Base-by-base conservation (phyloP, 2,888 invertebrate species). In the Stenolophus ochropezus region DNA sequence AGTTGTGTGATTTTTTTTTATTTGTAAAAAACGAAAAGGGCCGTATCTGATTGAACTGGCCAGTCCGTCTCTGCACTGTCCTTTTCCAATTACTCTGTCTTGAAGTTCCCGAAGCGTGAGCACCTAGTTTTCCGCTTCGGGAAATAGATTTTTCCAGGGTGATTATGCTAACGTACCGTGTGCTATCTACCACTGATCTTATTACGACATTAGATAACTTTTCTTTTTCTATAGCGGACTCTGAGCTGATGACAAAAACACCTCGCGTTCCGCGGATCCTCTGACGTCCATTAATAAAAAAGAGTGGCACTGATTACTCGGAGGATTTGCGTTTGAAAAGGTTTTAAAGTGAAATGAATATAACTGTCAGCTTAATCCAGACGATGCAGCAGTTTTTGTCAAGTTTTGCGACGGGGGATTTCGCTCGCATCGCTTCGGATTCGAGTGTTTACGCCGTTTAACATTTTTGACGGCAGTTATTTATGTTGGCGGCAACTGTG, bases 101-200 rank as follows among this genome's bases (percentile, higher is more conserved):
- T 78, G 49, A 23, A 11, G 25, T 42, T 56, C 53, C 14, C 82
- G 81, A 79, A 85, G 83, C 85, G 84, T 84, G 83, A 84, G 84
- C 84, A 84, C 84, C 84, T 84, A 85, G 81, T 85, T 85, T 85
- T 85, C 85, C 85, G 85, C 85, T 83, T 84, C 85, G 82, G 83
- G 82, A 85, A 84, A 84, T 85, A 84, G 84, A 84, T 85, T 85
- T 69, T 77, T 75, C 82, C 78, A 73, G 58, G 69, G 74, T 74
- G 81, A 81, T 81, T 81, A 79, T 79, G 79, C 79, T 71, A 79
- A 79, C 79, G 79, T 79, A 79, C 71, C 79, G 79, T 79, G 71
- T 71, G 71, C 79, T 79, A 69, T 79, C 79, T 79, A 79, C 69
- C 23, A 56, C 71, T 79, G 79, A 79, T 79, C 71, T 79, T 79